These are phyloP conservation scores for Oophaga sylvatica DNA, from an alignment of 2,797 vertebrate species.

Conservation along the genomic window DNA sequence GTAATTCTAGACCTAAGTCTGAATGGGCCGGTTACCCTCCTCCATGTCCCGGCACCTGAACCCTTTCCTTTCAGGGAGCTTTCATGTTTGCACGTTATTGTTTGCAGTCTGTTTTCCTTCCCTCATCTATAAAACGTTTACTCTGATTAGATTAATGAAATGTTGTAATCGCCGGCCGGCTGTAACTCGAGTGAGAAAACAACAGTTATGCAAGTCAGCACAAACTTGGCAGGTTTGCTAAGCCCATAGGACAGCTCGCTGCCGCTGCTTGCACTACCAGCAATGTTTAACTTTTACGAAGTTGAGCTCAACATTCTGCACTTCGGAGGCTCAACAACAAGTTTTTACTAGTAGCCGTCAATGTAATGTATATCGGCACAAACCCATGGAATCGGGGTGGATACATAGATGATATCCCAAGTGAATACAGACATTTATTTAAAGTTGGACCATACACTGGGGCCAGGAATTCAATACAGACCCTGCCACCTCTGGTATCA, in stretches of 20 bases:
- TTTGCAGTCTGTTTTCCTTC: conserved; percentile 12
- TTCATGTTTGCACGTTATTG: conserved; percentile 11
- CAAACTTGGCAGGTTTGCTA: conserved; percentile 33
- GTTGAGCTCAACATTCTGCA: not conserved
- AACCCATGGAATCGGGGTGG: not conserved
- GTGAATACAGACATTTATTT: not conserved
- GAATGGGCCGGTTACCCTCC: not conserved
- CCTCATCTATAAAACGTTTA: conserved; percentile 19
- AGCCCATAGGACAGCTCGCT: conserved; percentile 18
- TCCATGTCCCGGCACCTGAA: not conserved
- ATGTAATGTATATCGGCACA: not conserved
- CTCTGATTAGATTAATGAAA: conserved; percentile 34
- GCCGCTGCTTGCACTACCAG: not conserved
- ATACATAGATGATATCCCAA: not conserved
- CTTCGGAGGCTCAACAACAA: not conserved
- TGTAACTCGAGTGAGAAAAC: conserved; percentile 35
- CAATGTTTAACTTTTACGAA: not conserved
- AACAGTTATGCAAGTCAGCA: conserved; percentile 37
- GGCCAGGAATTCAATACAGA: not conserved
- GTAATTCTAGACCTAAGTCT: not conserved
- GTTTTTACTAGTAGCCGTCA: conserved; percentile 17
- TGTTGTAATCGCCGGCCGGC: conserved; percentile 26
- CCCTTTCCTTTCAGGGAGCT: not conserved
- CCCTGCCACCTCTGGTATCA: not conserved
- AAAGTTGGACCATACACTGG: not conserved